Base-by-base conservation (phyloP, 2,797 vertebrate species). In the Podarcis lilfordi region DNA sequence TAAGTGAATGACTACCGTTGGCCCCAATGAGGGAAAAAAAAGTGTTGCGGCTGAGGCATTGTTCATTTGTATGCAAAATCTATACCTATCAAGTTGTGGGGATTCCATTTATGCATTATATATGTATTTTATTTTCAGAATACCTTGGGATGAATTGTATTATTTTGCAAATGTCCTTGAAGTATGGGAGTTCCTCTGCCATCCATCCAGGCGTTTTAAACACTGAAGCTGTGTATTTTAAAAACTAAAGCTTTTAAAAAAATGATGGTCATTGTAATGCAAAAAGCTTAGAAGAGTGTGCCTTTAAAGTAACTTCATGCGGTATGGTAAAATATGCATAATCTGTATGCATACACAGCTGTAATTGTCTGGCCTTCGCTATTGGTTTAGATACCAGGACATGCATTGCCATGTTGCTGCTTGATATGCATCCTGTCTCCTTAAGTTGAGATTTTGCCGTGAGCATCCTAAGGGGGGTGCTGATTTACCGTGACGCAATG, bases 401-500 rank as follows among this genome's bases (percentile, higher is more conserved):
- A 6, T 3, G 11, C 9, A 29, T 0, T 55, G 76, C 6, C 59
- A 13, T n/a, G 0, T 15, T 78, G 55, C 0, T n/a, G 78, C 19
- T 5, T 74, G 27, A 2, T 2, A 3, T 66, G 27, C 32, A 6
- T 61, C 40, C 40, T 27, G 35, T 21, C 85, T 13, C 61, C 72
- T 76, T 76, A 69, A 68, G 11, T 68, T 76, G 75, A 45, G 61
- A 86, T 91, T 94, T 91, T 90, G 74, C 88, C 17, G 76, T 9
- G 75, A 75, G 61, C 29, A 43, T 89, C 89, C 82, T 72, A n/a
- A 77, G 87, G 88, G 84, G 78, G 35, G 43, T 89, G 84, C 43
- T 86, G 84, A 25, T 59, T 89, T 32, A 37, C 79, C 23, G 90
- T 69, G 50, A 69, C 83, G 92, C 91, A 82, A 85, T 93, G 89